phyloP scores from a whole-genome alignment of 2,888 invertebrate species.

The Laothoe populi region DNA sequence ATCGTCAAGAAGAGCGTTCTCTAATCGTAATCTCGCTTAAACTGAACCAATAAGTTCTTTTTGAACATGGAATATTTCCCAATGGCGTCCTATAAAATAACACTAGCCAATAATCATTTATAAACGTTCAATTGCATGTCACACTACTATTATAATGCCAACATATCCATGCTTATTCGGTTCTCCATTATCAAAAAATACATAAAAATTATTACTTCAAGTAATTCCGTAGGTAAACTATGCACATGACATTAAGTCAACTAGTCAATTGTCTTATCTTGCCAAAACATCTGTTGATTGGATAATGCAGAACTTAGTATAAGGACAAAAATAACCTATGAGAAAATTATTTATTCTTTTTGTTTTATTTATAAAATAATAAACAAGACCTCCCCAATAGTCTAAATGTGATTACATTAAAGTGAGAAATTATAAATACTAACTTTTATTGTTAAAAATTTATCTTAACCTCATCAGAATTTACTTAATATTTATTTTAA shows the following conservation, averaged over 20 bases:
- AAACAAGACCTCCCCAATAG: neutral
- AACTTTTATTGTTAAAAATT: neutral
- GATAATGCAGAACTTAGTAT: neutral
- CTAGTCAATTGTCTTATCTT: conserved; percentile 17
- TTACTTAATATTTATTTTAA: neutral
- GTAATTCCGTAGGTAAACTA: conserved; percentile 4
- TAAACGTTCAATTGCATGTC: neutral
- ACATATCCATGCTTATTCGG: neutral
- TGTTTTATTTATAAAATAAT: neutral
- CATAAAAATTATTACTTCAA: conserved; percentile 10
- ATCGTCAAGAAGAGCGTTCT: too few species aligned
- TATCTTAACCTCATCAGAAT: neutral
- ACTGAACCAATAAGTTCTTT: neutral
- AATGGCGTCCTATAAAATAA: neutral
- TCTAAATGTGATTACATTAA: neutral
- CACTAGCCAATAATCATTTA: neutral
- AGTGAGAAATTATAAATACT: neutral
- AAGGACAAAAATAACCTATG: neutral
- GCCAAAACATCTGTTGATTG: conserved; percentile 19
- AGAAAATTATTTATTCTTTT: conserved; percentile 6
- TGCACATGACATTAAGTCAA: conserved; percentile 20
- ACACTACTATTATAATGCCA: conserved; percentile 2
- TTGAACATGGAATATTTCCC: neutral
- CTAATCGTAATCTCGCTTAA: too few species aligned
- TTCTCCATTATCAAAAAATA: neutral